These are phyloP conservation scores for Falco concolor DNA, from an alignment of 2,797 vertebrate species.

Conservation along the genomic window DNA sequence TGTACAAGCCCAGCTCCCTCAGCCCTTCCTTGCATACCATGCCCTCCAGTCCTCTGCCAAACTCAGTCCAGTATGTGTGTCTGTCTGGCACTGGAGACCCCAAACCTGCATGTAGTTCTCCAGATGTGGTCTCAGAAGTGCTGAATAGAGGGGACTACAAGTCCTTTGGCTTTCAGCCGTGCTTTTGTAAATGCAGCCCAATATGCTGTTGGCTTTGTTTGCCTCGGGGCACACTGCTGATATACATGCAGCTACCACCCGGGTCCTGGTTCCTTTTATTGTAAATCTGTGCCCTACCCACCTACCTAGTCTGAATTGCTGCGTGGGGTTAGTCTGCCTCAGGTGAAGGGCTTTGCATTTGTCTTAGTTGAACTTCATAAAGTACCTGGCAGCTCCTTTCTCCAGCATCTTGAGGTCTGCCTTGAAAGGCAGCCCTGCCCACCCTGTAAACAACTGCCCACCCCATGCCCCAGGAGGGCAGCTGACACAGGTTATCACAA, in stretches of 20 bases:
- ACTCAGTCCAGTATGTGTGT: not conserved
- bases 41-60: not conserved
- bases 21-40: accelerated
- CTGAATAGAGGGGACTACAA: not conserved
- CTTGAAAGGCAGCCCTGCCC: not conserved
- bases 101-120: not conserved
- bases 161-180: not conserved
- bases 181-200: not conserved
- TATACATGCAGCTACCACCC: not conserved
- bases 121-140: not conserved
- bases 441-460: not conserved
- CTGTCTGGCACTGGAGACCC: not conserved
- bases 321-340: not conserved
- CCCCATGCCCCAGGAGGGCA: not conserved
- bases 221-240: not conserved
- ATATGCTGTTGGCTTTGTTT: not conserved
- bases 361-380: not conserved
- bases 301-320: not conserved
- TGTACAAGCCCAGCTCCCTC: not conserved
- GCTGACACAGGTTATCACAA: not conserved
- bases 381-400: not conserved
- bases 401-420: not conserved
- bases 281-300: not conserved
- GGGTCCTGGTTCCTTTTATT: not conserved
- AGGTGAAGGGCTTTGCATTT: not conserved